phyloP scores from a whole-genome alignment of 23 tunicate species.

The Ciona savignyi region DNA sequence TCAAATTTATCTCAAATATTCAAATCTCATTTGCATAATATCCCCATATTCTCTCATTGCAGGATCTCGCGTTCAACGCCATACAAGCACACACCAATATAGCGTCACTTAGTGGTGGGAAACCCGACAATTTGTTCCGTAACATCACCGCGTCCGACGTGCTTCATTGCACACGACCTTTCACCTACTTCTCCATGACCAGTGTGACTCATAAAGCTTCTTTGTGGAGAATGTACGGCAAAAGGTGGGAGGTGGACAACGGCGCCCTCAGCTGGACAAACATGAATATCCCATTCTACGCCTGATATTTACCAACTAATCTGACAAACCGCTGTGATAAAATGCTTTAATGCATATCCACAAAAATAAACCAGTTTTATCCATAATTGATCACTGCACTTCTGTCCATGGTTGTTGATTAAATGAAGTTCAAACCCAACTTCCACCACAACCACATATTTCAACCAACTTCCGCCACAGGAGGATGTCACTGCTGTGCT shows the following conservation, averaged over 20 bases:
- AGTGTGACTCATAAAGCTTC: constrained; percentile 69
- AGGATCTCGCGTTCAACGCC: constrained; percentile 71
- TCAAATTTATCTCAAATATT: not conserved
- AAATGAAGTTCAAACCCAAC: too few species aligned
- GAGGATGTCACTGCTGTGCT: constrained; percentile 53
- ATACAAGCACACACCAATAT: constrained; percentile 43
- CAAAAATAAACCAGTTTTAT: too few species aligned
- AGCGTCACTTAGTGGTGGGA: constrained; percentile 25
- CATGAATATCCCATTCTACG: too few species aligned
- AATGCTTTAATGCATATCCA: too few species aligned
- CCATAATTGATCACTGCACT: too few species aligned
- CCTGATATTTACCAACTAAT: too few species aligned
- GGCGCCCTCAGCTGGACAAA: too few species aligned
- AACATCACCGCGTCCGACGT: constrained; percentile 58
- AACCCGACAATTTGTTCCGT: constrained; percentile 41
- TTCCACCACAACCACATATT: too few species aligned
- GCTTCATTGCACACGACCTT: constrained; percentile 45
- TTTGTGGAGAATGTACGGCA: constrained; percentile 84
- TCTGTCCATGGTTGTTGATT: too few species aligned
- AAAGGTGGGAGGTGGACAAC: too few species aligned
- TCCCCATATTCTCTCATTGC: not conserved
- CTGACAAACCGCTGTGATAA: too few species aligned
- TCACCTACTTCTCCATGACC: constrained; percentile 23
- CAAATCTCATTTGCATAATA: too few species aligned
- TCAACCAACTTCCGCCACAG: constrained; percentile 33